Evolutionary conservation across 2,888 invertebrate genomes (phyloP), one percentile per base, ranked within the genome.

Genomic region (Copidosoma aretas): DNA sequence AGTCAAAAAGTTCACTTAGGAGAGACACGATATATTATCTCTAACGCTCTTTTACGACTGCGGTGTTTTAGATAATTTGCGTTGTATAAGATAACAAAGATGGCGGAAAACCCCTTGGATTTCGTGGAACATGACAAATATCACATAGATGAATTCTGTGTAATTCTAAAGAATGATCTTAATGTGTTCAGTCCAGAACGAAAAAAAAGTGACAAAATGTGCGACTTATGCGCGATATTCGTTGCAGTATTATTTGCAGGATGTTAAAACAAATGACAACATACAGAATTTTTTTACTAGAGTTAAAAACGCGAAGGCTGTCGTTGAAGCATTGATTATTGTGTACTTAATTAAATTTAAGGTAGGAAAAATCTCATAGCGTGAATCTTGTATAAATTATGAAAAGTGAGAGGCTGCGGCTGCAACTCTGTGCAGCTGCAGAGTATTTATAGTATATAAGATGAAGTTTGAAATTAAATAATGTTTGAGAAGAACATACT

Each of bases 171-270:
- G 58, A 70, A 64, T 60, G 51, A 67, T 70, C 49, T 70, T 63
- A 57, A 70, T 67, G 70, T 70, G 70, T 62, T 67, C 63, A 68
- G 57, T 46, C 17, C 51, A 39, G 57, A 60, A 41, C 14, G 17
- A 51, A 54, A 41, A 51, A 46, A 46, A 17, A 8, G 43, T 46
- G 43, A 15, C 43, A 56, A 67, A 60, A 60, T 60, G 61, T 61
- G 52, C 56, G 24, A 60, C 43, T 68, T 24, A n/a, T 25, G 32
- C 46, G 53, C 43, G 53, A 52, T 67, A 21, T 19, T 21, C 25
- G 68, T 41, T 72, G 57, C 72, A 73, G 73, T 73, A 73, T 73
- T 73, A 73, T 64, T 66, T 64, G 64, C 65, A 57, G 59, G 22
- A n/a, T n/a, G n/a, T n/a, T n/a, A n/a, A 59, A 32, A 51, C 61